A percentile compares a stretch with the other conserved stretches of the same genome.
Conservation (phyloP, 2,888 invertebrate species). For the Drosophila niveifrons region DNA sequence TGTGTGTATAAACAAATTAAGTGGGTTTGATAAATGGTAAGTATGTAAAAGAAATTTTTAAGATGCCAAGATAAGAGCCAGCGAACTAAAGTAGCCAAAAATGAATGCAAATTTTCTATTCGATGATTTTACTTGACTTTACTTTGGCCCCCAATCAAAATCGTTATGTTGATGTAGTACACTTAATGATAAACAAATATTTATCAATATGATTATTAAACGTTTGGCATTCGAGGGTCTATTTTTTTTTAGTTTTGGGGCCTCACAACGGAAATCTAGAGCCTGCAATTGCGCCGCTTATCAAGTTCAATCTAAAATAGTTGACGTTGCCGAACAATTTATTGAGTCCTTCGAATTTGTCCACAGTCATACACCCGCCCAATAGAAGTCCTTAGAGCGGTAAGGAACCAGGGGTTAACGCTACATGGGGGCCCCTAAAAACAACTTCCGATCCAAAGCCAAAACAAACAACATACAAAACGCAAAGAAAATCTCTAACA, state of each 20-base stretch:
- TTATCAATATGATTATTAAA: constrained; percentile 1
- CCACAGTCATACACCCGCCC: constrained; percentile 13
- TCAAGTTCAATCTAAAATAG: constrained; percentile 52
- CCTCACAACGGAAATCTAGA: neutral
- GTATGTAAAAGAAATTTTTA: neutral
- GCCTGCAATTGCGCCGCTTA: constrained; percentile 40
- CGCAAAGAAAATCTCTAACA: constrained; percentile 69
- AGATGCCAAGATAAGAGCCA: neutral
- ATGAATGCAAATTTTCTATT: neutral
- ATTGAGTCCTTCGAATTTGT: constrained; percentile 56
- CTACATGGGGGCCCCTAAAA: constrained; percentile 23
- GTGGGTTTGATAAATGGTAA: neutral
- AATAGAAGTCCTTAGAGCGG: constrained; percentile 6
- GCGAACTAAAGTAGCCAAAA: neutral
- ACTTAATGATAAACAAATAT: neutral
- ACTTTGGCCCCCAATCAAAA: neutral
- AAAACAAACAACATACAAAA: constrained; percentile 43
- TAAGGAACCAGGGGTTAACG: constrained; percentile 5
- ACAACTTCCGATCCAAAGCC: constrained; percentile 37
- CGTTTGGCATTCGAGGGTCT: neutral
- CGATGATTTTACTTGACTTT: neutral
- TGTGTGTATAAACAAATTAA: neutral
- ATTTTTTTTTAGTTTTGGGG: neutral
- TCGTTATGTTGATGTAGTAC: neutral
- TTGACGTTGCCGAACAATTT: constrained; percentile 52